These are phyloP conservation scores for Sphecodes monilicornis DNA, from an alignment of 2,888 invertebrate species.

Conservation along the genomic window DNA sequence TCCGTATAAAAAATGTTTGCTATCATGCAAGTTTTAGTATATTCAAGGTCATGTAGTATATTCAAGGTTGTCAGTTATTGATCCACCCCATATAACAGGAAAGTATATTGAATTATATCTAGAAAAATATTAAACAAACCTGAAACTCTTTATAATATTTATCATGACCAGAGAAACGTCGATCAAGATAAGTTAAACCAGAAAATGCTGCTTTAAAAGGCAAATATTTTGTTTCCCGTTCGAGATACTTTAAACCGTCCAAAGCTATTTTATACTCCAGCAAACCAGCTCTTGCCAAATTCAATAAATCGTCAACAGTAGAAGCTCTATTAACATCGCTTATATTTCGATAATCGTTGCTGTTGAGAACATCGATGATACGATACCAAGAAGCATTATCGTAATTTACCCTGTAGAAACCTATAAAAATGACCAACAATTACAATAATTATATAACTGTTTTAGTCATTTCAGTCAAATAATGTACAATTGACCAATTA, in stretches of 20 bases:
- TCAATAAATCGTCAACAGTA: constrained; percentile 89
- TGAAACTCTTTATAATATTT: constrained; percentile 75
- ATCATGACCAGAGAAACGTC: constrained; percentile 83
- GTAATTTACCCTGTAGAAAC: constrained; percentile 88
- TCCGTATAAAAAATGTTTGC: too few species aligned
- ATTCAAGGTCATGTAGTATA: too few species aligned
- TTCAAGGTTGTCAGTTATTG: neutral
- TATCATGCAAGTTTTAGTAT: too few species aligned
- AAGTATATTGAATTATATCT: neutral
- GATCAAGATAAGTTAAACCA: constrained; percentile 85
- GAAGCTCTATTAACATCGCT: constrained; percentile 89
- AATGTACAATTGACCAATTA: neutral
- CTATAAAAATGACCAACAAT: constrained; percentile 79
- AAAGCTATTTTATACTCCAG: constrained; percentile 86
- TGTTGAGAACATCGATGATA: constrained; percentile 85
- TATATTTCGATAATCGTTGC: constrained; percentile 84
- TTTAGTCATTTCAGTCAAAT: neutral
- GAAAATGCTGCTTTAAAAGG: constrained; percentile 89
- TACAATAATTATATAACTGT: neutral
- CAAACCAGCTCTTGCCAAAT: constrained; percentile 86
- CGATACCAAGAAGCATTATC: constrained; percentile 86
- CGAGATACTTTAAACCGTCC: constrained; percentile 86
- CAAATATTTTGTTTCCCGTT: constrained; percentile 88
- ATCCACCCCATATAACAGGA: neutral
- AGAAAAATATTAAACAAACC: constrained; percentile 70